A percentile compares a stretch with the other conserved stretches of the same genome.
Conservation (phyloP, 2,888 invertebrate genomes). For the Acleris emargana region DNA sequence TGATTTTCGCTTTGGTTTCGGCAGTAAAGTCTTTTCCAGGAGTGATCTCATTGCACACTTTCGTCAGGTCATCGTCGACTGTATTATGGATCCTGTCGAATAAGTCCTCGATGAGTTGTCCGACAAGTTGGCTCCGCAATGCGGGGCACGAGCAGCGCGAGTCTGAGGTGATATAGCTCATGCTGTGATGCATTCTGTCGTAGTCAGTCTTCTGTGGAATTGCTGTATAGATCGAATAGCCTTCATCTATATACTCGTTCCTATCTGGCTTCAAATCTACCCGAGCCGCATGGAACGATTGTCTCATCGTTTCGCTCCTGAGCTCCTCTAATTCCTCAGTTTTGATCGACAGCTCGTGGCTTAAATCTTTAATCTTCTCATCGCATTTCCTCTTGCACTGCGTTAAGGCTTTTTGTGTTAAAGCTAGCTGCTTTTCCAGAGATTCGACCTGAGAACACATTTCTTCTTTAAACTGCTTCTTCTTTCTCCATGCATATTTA, state of each 20-base stretch:
- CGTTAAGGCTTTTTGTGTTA: conserved; percentile 82
- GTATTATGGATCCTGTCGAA: conserved; percentile 76
- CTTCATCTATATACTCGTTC: conserved; percentile 77
- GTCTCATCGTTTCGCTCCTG: conserved; percentile 73
- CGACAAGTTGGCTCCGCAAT: conserved; percentile 75
- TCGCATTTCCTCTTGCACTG: conserved; percentile 80
- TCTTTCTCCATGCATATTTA: conserved; percentile 69
- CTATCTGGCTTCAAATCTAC: conserved; percentile 75
- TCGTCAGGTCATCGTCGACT: conserved; percentile 70
- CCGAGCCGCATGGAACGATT: conserved; percentile 72
- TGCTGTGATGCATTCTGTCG: conserved; percentile 77
- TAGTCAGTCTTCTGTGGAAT: conserved; percentile 78
- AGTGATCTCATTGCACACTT: conserved; percentile 68
- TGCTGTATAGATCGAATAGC: conserved; percentile 76
- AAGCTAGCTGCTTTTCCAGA: conserved; percentile 82
- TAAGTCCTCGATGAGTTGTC: conserved; percentile 75
- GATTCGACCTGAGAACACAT: conserved; percentile 83
- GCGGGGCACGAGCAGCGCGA: conserved; percentile 75
- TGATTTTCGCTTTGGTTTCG: conserved; percentile 79
- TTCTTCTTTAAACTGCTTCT: conserved; percentile 68
- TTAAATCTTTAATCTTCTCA: conserved; percentile 82
- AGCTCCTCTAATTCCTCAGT: conserved; percentile 79
- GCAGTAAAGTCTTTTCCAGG: conserved; percentile 61
- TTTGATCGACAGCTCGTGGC: conserved; percentile 83
- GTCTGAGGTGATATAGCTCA: conserved; percentile 75